These are phyloP conservation scores for Steinernema hermaphroditum DNA, from an alignment of 2,888 invertebrate species.

Conservation along the genomic window DNA sequence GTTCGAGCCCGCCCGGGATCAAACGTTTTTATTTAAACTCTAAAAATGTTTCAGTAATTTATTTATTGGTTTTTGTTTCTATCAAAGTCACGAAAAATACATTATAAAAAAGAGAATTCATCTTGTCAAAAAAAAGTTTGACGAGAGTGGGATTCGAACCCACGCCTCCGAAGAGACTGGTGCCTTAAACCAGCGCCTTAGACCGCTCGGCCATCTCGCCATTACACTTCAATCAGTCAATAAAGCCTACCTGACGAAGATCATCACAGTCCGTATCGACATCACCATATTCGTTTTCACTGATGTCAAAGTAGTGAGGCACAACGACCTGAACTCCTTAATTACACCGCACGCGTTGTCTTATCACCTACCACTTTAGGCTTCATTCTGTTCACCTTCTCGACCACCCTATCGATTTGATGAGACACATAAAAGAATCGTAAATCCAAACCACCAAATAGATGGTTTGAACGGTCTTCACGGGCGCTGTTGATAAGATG, in stretches of 20 bases:
- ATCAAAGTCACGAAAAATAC: no score
- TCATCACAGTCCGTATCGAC: slow-evolving; percentile 54
- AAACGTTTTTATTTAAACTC: no score
- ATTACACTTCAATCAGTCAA: background rate
- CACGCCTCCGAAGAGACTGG: slow-evolving; percentile 84
- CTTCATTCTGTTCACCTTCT: slow-evolving; percentile 34
- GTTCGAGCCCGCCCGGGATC: no score
- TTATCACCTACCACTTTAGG: slow-evolving; percentile 12
- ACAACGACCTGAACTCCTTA: slow-evolving; percentile 42
- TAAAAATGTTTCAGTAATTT: no score
- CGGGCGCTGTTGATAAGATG: slow-evolving; percentile 43
- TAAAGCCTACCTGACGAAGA: slow-evolving; percentile 45
- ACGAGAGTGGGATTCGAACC: slow-evolving; percentile 79
- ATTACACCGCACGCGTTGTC: background rate
- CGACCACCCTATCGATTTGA: slow-evolving; percentile 48
- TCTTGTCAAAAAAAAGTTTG: slow-evolving; percentile 29
- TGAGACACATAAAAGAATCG: slow-evolving; percentile 51
- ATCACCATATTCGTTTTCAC: slow-evolving; percentile 53
- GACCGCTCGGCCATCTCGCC: slow-evolving; percentile 78
- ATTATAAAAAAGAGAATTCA: no score
- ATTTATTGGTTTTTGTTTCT: no score
- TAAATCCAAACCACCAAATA: slow-evolving; percentile 32
- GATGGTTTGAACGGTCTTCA: slow-evolving; percentile 21
- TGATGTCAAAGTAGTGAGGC: slow-evolving; percentile 57
- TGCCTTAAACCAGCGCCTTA: slow-evolving; percentile 88